A percentile compares a stretch with the other conserved stretches of the same genome.
Evolutionary conservation across 2,888 invertebrate species (phyloP).

Genomic region (Drosophila hawaiiensis): DNA sequence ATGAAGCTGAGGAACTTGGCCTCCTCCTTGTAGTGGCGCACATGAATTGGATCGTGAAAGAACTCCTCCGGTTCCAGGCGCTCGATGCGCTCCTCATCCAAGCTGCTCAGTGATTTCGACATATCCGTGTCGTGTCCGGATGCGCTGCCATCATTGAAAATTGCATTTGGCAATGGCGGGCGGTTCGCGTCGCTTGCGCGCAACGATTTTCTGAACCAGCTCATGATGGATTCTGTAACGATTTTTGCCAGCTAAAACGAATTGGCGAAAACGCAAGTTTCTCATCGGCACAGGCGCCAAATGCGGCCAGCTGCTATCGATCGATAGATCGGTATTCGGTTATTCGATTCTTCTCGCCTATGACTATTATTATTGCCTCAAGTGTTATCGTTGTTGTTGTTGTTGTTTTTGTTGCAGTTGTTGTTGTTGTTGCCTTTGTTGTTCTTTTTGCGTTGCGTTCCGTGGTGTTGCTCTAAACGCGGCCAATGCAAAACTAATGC

Average conservation of each 20-base stretch:
- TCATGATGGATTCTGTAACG: slow-evolving; percentile 88
- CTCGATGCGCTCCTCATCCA: slow-evolving; percentile 70
- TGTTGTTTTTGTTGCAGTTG: not conserved
- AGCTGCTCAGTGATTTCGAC: slow-evolving; percentile 64
- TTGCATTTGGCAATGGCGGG: slow-evolving; percentile 28
- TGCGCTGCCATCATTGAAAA: not conserved
- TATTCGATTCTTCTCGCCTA: not conserved
- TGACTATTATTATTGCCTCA: not conserved
- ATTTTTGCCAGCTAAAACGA: slow-evolving; percentile 88
- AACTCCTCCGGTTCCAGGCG: slow-evolving; percentile 84
- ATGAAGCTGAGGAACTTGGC: slow-evolving; percentile 81
- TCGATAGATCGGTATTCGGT: slow-evolving; percentile 8
- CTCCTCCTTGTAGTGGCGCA: slow-evolving; percentile 83
- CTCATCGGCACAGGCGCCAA: slow-evolving; percentile 86
- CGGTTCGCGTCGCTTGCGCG: slow-evolving; percentile 87
- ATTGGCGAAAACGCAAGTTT: slow-evolving; percentile 88
- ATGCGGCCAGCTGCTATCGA: slow-evolving; percentile 20
- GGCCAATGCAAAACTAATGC: slow-evolving; percentile 81
- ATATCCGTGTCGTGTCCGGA: slow-evolving; percentile 31
- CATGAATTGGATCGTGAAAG: slow-evolving; percentile 85
- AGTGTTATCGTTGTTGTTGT: not conserved
- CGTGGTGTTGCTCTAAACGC: slow-evolving; percentile 73
- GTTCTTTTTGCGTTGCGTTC: not conserved
- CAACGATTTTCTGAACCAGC: slow-evolving; percentile 89
- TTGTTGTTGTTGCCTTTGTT: not conserved